These are phyloP conservation scores for Cryptoprocta ferox DNA, from an alignment of 2,797 vertebrate species.

Conservation along the genomic window DNA sequence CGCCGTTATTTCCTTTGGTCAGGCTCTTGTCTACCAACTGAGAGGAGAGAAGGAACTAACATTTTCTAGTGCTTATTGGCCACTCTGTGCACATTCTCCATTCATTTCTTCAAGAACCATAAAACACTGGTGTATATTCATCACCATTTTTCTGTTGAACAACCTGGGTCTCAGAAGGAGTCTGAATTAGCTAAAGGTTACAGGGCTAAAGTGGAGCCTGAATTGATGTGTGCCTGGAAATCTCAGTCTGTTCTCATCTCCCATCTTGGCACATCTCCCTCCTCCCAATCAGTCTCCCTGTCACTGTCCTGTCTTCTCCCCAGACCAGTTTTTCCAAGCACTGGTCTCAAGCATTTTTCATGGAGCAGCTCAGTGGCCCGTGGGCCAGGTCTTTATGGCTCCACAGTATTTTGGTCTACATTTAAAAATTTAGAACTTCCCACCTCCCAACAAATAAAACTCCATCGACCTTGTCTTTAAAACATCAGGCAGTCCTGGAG, in stretches of 20 bases:
- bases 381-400: neutral
- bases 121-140: neutral
- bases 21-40: neutral
- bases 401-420: neutral
- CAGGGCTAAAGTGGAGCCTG: neutral
- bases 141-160: slow-evolving; percentile 30
- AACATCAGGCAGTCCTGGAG: neutral
- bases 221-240: neutral
- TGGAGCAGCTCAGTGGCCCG: neutral
- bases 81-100: neutral
- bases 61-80: neutral
- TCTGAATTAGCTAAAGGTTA: neutral
- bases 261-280: neutral
- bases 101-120: neutral
- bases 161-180: neutral
- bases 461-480: neutral
- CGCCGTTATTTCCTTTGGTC: neutral
- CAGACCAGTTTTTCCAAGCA: neutral
- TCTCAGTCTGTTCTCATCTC: neutral
- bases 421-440: neutral
- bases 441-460: neutral
- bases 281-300: neutral
- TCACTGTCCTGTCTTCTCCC: neutral
- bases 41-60: neutral
- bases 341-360: neutral